Evolutionary conservation across 2,888 invertebrate genomes (phyloP).

Genomic region (Drosophila buzzatii): DNA sequence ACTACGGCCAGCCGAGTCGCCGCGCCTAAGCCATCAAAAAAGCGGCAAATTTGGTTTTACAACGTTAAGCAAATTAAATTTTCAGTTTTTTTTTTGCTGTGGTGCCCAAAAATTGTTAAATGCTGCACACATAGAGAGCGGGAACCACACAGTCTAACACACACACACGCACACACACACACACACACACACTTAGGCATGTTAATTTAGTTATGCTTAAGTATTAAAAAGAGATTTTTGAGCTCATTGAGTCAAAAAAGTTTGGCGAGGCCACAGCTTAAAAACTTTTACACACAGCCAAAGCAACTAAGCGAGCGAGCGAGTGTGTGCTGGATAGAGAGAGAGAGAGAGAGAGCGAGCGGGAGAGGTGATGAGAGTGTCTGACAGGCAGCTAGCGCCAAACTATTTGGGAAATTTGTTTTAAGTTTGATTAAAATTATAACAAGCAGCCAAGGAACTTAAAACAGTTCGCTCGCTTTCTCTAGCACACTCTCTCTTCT

Average conservation of each 20-base stretch:
- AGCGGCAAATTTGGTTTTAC: constrained; percentile 55
- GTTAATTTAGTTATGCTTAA: constrained; percentile 79
- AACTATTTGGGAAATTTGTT: constrained; percentile 69
- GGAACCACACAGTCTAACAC: constrained; percentile 9
- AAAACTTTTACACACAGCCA: constrained; percentile 49
- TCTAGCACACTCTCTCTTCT: background rate
- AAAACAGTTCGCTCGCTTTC: background rate
- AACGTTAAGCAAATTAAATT: constrained; percentile 56
- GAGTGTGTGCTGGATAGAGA: background rate
- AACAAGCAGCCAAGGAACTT: constrained; percentile 49
- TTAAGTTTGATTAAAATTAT: constrained; percentile 70
- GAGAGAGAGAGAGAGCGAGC: background rate
- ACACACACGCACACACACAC: no score
- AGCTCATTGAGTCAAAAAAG: constrained; percentile 78
- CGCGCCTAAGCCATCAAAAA: constrained; percentile 43
- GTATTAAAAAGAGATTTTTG: constrained; percentile 81
- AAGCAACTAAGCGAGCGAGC: constrained; percentile 14
- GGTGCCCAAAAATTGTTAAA: constrained; percentile 39
- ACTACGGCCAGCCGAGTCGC: constrained; percentile 22
- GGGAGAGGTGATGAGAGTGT: background rate
- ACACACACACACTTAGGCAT: constrained; percentile 44
- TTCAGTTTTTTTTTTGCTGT: constrained; percentile 49
- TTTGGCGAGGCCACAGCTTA: constrained; percentile 64
- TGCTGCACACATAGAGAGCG: constrained; percentile 17
- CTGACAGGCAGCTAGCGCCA: constrained; percentile 32